Evolutionary conservation across 2,797 vertebrate species (phyloP), one percentile per base, ranked within the genome.

Genomic region (Anas acuta): DNA sequence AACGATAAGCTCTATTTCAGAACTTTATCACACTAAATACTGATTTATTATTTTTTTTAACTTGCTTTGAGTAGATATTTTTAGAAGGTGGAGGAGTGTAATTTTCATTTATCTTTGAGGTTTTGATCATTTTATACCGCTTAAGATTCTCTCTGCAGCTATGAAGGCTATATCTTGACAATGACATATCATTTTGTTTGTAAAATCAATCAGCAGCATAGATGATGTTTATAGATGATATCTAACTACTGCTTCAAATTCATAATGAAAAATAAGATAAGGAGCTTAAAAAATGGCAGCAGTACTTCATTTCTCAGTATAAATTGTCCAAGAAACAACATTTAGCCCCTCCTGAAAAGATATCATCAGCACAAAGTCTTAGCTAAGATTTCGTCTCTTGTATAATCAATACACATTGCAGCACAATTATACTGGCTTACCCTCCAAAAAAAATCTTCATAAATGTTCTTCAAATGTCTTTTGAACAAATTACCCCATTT

Each of bases 401-500:
- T 30, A 82, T 87, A 95, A 97, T 97, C 95, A 97, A 96, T 97
- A 94, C 76, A 85, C 57, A 87, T 66, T 86, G 72, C 23, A 94
- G 39, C 49, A 58, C 70, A 96, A 97, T 96, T 91, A 96, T 74
- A 88, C 72, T 89, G 83, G 54, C 37, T 96, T 96, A 91, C 35
- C 14, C 67, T 75, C 58, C 45, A 96, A 49, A 96, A 47, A 23
- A 43, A 84, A 86, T 84, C 92, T 95, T 96, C 90, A 97, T 89
- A 96, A 96, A 93, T 57, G 53, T 81, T 96, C 92, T 88, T 77
- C 65, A 96, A 84, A 96, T 94, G 41, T 80, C 77, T 95, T 53
- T 81, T 85, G 71, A 56, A 97, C 67, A 96, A 96, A 96, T 95
- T 92, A 28, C 64, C 69, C 74, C 26, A 90, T 95, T 95, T 97